phyloP scores from a whole-genome alignment of 2,113 vertebrate species.

The Hippoglossus stenolepis region DNA sequence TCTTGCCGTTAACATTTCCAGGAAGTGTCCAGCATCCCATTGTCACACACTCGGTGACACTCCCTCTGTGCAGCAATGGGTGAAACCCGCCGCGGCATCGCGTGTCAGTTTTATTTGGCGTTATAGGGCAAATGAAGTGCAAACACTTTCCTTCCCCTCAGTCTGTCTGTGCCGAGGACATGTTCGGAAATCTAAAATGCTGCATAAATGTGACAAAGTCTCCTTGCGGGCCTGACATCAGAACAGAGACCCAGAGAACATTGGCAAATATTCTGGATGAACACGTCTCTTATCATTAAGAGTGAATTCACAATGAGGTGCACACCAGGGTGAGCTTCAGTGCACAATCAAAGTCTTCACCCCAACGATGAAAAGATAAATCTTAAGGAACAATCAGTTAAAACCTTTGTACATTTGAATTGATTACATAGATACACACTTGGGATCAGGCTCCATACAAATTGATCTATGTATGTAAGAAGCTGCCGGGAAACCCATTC shows the following conservation, averaged over 20 bases:
- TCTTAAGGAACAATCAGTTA: background rate
- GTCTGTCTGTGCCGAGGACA: no score
- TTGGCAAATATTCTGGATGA: no score
- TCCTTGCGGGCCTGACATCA: no score
- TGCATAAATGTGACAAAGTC: no score
- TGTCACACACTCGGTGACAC: conserved; percentile 3
- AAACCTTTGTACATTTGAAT: background rate
- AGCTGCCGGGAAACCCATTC: background rate
- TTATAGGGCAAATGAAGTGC: background rate
- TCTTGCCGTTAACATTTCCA: background rate
- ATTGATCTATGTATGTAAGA: no score
- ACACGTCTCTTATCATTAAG: no score
- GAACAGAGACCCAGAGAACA: no score
- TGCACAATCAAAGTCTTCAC: background rate
- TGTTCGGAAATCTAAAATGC: no score
- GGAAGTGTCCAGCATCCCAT: conserved; percentile 12
- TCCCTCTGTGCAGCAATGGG: background rate
- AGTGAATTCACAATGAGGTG: background rate
- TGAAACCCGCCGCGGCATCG: background rate
- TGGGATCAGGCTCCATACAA: no score
- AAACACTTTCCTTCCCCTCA: background rate
- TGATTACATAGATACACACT: no score
- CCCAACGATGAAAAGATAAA: background rate
- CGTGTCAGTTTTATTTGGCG: background rate
- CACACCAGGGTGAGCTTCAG: background rate